Evolutionary conservation across 2,797 vertebrate genomes (phyloP), one percentile per base, ranked within the genome.

Genomic region (Allobates femoralis): DNA sequence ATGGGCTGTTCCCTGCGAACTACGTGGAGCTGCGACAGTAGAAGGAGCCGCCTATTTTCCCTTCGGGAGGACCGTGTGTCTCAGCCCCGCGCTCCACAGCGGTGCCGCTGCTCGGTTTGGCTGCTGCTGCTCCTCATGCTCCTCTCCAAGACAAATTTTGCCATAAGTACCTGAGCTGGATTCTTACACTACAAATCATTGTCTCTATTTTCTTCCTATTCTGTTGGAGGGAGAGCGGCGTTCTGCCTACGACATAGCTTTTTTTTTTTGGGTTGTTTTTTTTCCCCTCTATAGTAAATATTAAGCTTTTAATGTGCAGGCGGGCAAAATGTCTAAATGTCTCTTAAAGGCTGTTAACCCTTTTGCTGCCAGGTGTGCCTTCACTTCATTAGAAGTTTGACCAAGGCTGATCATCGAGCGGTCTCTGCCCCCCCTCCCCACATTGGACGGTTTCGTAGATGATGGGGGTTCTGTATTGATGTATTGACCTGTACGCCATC

Each of bases 1-100:
- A 96, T 0, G 98, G 98, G 90, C 95, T 99, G 10, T 99, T 99
- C 93, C 98, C 98, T 0, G 98, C 98, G 66, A 99, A 99, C 90
- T 99, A 99, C 0, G 97, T 99, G 85, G 97, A 99, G 91, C 95
- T 98, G 50, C 92, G 96, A 89, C 97, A 96, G 86, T 99, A 94
- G 95, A 50, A 60, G 21, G 50, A 78, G 5, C 86, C 88, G 87
- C 89, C 50, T 74, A 83, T 91, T 91, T 92, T 56, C 28, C 69
- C 32, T n/a, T 23, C 0, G 51, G 67, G 64, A 41, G 37, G 75
- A 23, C 23, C 53, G 34, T 50, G 64, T 28, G 46, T 46, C 21
- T 8, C 30, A 53, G 28, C 55, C 67, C 55, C 62, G 26, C 15
- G 79, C 41, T 66, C 50, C 7, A 19, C 56, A n/a, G 56, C 56